A percentile compares a stretch with the other conserved stretches of the same genome.
These are phyloP conservation scores for Cepaea nemoralis DNA, from an alignment of 1,140 invertebrate genomes.

Conservation along the genomic window DNA sequence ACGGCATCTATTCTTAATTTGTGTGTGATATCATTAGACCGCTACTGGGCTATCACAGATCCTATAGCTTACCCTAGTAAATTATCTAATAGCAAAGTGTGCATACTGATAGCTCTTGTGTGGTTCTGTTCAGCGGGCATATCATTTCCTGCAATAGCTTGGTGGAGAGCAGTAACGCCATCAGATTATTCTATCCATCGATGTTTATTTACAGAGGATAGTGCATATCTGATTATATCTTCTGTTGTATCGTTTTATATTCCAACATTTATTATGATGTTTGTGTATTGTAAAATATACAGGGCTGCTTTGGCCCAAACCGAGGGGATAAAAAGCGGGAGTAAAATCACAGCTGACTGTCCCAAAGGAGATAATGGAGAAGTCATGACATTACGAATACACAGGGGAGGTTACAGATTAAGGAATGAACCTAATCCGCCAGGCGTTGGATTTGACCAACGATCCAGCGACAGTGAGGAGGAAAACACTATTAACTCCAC, in stretches of 20 bases:
- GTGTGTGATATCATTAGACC: slow-evolving; percentile 89
- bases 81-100: slow-evolving; percentile 86
- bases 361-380: slow-evolving; percentile 58
- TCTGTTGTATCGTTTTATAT: slow-evolving; percentile 74
- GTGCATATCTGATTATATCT: slow-evolving; percentile 72
- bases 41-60: slow-evolving; percentile 90
- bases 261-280: slow-evolving; percentile 73
- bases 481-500: slow-evolving; percentile 44
- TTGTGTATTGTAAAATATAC: slow-evolving; percentile 72
- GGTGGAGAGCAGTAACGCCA: slow-evolving; percentile 79
- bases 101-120: slow-evolving; percentile 90
- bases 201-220: slow-evolving; percentile 72
- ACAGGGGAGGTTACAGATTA: slow-evolving; percentile 58
- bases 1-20: slow-evolving; percentile 97
- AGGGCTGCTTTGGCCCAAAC: slow-evolving; percentile 64
- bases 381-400: slow-evolving; percentile 66
- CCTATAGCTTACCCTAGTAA: slow-evolving; percentile 98
- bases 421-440: slow-evolving; percentile 33
- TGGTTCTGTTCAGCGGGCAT: slow-evolving; percentile 93
- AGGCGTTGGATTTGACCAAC: background rate
- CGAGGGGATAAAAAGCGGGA: slow-evolving; percentile 61
- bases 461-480: slow-evolving; percentile 43
- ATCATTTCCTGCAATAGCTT: slow-evolving; percentile 93
- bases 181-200: slow-evolving; percentile 48
- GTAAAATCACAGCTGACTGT: slow-evolving; percentile 58